A percentile compares a stretch with the other conserved stretches of the same genome.
phyloP scores from a whole-genome alignment of 2,797 vertebrate genomes.

The Anabacerthia variegaticeps region DNA sequence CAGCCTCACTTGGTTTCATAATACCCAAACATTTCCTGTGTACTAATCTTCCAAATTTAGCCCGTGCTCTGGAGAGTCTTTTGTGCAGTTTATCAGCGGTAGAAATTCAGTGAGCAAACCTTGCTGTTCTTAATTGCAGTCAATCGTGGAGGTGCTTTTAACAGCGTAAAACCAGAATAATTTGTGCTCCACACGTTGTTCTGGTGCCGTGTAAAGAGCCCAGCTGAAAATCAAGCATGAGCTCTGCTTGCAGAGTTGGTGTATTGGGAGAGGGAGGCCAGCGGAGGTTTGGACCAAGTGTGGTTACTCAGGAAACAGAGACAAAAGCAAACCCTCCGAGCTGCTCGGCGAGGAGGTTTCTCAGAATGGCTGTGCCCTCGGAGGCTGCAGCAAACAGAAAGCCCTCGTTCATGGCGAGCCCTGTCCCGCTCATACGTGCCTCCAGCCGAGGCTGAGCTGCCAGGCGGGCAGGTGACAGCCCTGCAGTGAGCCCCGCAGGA shows the following conservation, averaged over 20 bases:
- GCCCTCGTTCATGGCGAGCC: not conserved
- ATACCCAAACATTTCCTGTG: not conserved
- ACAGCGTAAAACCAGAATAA: not conserved
- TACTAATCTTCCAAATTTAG: not conserved
- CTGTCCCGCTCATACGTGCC: not conserved
- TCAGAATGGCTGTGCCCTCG: not conserved
- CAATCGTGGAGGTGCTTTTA: not conserved
- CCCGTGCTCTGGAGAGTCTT: not conserved
- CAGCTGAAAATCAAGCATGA: not conserved
- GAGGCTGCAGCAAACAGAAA: not conserved
- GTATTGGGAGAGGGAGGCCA: not conserved
- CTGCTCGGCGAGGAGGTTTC: not conserved
- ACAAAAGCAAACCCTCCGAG: not conserved
- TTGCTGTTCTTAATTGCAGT: constrained; percentile 2
- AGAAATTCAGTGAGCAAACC: not conserved
- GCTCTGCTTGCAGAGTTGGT: not conserved
- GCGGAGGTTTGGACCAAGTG: not conserved
- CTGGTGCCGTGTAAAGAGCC: not conserved
- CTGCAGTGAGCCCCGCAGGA: constrained; percentile 55
- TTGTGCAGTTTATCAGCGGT: not conserved
- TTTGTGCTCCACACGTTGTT: not conserved
- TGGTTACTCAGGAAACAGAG: not conserved
- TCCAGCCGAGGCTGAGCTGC: constrained; percentile 66
- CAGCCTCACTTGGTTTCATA: not conserved
- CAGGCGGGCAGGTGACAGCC: constrained; percentile 39